Conservation (phyloP, 2,888 invertebrate genomes). For the Chironomus tentans region DNA sequence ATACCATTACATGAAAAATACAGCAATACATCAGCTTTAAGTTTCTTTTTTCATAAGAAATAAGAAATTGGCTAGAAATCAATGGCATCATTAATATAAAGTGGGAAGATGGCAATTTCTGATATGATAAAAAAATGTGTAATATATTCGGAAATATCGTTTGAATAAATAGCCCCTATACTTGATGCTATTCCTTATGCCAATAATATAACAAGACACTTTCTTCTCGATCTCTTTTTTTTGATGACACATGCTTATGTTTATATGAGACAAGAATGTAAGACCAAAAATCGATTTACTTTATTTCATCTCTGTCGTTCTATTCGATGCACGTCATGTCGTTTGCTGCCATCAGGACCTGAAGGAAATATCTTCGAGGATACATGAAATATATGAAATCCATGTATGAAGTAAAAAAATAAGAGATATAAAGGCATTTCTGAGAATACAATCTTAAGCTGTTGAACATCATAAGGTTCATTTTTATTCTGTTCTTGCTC, state of each 20-base stretch:
- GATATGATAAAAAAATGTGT: too few species aligned
- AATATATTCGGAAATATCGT: not conserved
- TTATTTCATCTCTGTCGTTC: too few species aligned
- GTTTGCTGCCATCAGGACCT: not conserved
- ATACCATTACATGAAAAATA: too few species aligned
- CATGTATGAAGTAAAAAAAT: too few species aligned
- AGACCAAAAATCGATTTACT: too few species aligned
- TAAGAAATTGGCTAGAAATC: too few species aligned
- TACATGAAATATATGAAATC: too few species aligned
- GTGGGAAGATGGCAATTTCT: too few species aligned
- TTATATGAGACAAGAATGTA: not conserved
- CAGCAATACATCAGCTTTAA: too few species aligned
- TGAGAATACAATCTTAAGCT: not conserved
- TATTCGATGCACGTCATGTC: not conserved
- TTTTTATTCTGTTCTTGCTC: not conserved
- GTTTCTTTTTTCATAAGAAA: too few species aligned
- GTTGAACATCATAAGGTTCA: slow-evolving; percentile 7
- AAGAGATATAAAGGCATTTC: not conserved
- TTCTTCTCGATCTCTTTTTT: not conserved
- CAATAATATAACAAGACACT: not conserved
- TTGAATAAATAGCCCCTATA: not conserved
- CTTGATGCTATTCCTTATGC: not conserved
- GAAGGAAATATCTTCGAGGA: not conserved
- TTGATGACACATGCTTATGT: not conserved
- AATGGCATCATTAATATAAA: too few species aligned